Percentiles rank a stretch among this genome's conserved stretches.
Evolutionary conservation across 1,140 invertebrate genomes (phyloP).

Genomic region (Cydia pomonella): DNA sequence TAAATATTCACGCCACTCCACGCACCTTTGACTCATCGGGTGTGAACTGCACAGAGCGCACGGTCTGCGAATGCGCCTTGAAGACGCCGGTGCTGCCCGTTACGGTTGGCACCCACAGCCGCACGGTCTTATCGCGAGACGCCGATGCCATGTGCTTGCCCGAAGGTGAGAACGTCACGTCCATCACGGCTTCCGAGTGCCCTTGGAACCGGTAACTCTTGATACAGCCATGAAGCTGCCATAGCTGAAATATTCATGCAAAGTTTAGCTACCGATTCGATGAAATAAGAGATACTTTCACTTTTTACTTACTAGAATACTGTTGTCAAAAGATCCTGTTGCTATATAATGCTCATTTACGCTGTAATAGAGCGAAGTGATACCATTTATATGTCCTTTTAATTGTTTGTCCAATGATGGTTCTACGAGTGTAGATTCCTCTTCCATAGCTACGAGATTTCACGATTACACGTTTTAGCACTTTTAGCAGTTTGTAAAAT

Average conservation of each 20-base stretch:
- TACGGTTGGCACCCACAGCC: conserved; percentile 92
- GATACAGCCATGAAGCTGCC: conserved; percentile 85
- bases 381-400: conserved; percentile 87
- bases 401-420: conserved; percentile 89
- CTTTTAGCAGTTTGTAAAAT: background rate
- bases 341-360: conserved; percentile 88
- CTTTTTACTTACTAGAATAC: conserved; percentile 82
- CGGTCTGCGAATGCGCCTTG: conserved; percentile 88
- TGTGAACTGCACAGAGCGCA: conserved; percentile 91
- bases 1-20: background rate
- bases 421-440: conserved; percentile 61
- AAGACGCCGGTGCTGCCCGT: conserved; percentile 87
- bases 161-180: conserved; percentile 89
- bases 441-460: background rate
- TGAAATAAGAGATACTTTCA: background rate
- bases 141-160: conserved; percentile 91
- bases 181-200: conserved; percentile 83
- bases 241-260: conserved; percentile 76
- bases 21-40: conserved; percentile 85
- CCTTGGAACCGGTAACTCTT: conserved; percentile 85
- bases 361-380: conserved; percentile 89
- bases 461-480: background rate
- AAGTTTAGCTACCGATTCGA: background rate
- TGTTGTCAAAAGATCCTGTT: conserved; percentile 89
- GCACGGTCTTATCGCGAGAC: conserved; percentile 90